phyloP scores from a whole-genome alignment of 2,888 invertebrate species.

The Erebia palarica region DNA sequence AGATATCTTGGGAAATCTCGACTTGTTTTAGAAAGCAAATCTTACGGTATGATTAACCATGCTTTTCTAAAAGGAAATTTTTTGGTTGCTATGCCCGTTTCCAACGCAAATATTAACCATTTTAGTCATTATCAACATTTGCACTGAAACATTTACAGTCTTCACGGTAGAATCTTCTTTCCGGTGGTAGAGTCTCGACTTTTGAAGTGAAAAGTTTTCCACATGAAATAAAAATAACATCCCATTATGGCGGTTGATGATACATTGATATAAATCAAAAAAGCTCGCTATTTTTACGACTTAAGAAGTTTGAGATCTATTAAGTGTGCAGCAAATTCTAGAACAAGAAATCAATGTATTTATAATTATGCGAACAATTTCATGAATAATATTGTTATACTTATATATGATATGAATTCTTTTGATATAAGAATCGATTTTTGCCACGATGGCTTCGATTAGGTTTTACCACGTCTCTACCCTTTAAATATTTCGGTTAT shows the following conservation, averaged over 20 bases:
- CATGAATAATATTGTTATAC: background rate
- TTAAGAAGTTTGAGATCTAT: no score
- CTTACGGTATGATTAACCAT: constrained; percentile 1
- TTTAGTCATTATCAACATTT: background rate
- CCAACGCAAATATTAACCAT: background rate
- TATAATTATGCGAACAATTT: background rate
- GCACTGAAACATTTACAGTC: no score
- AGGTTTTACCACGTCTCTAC: background rate
- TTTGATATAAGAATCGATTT: background rate
- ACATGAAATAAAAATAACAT: no score
- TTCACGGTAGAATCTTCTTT: no score
- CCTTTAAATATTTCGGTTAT: constrained; percentile 10
- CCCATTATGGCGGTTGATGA: no score
- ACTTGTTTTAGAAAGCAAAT: constrained; percentile 30
- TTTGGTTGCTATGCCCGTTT: background rate
- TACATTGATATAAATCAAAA: no score
- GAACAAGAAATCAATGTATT: background rate
- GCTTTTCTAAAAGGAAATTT: background rate
- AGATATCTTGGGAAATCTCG: constrained; percentile 71
- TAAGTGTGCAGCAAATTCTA: background rate
- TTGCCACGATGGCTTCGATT: background rate
- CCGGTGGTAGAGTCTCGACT: no score
- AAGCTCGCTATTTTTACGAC: no score
- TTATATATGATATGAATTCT: background rate
- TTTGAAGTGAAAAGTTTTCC: no score